Base-by-base conservation (phyloP, 2,888 invertebrate species). In the Catocala nupta region DNA sequence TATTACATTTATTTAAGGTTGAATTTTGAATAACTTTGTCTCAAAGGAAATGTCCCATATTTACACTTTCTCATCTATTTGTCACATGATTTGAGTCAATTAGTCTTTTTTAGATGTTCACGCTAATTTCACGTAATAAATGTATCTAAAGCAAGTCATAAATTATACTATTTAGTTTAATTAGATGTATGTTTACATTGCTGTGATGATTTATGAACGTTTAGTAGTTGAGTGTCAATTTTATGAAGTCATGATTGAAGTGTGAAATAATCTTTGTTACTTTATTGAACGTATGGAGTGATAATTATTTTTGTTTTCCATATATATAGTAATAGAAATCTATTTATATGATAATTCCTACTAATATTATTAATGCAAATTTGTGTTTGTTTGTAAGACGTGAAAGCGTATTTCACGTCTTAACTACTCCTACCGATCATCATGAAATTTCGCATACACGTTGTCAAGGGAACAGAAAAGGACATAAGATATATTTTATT, bases 51-150 rank as follows among this genome's bases (percentile, higher is more conserved):
- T 55, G 68, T 71, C 65, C 43, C 55, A 54, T 66, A 70, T 81
- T 70, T 74, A 70, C 75, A 72, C 75, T 71, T 72, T 72, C 62
- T 64, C 56, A 64, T 70, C 71, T 33, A 58, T 79, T 80, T 83
- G 82, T 83, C 82, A 78, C 81, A 60, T 75, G 76, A 78, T 81
- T 81, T 77, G 68, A 77, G 75, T 79, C 80, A 82, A 83, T 83
- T 83, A 83, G 75, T 72, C 59, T 60, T 68, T 74, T 79, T 77
- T 74, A 68, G 67, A 47, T 68, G 55, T 67, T 68, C 43, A 69
- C 65, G 70, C 70, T 79, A 68, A 74, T 59, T 72, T 68, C 47
- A 52, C 65, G 65, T 66, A 68, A 71, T 73, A 68, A 70, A 69
- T 62, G 68, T 73, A 70, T 45, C 34, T 52, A 66, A 55, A 57